Evolutionary conservation across 2,113 vertebrate species (phyloP).

Genomic region (Chlorodrepanis virens): DNA sequence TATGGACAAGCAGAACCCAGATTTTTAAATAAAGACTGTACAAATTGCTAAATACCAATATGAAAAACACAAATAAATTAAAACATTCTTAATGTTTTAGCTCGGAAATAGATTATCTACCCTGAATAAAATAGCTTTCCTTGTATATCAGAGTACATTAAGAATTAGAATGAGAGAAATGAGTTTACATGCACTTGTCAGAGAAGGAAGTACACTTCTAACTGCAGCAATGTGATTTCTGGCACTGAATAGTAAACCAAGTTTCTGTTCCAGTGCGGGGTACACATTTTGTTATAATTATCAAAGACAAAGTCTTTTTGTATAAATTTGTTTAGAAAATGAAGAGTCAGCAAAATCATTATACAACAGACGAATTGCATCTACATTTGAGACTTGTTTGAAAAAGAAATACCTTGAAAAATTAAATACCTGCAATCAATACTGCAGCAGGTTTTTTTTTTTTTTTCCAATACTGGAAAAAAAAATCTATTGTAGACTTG

Average conservation of each 20-base stretch:
- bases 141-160: not conserved
- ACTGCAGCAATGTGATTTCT: not conserved
- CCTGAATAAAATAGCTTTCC: not conserved
- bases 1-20: not conserved
- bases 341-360: not conserved
- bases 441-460: no score
- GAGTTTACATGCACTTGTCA: not conserved
- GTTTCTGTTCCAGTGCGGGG: not conserved
- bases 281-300: not conserved
- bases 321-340: not conserved
- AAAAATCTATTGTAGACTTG: not conserved
- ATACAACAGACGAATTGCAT: not conserved
- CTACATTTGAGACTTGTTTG: not conserved
- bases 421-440: not conserved
- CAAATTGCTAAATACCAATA: not conserved
- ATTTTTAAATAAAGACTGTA: not conserved
- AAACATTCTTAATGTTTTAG: not conserved
- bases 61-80: not conserved
- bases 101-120: not conserved
- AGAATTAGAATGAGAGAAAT: not conserved
- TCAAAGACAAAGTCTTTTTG: not conserved
- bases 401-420: conserved; percentile 1
- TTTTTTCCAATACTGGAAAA: no score
- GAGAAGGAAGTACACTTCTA: not conserved
- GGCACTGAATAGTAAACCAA: not conserved